Conservation (phyloP, 2,888 invertebrate genomes). For the Eueremaeus valkanovi region DNA sequence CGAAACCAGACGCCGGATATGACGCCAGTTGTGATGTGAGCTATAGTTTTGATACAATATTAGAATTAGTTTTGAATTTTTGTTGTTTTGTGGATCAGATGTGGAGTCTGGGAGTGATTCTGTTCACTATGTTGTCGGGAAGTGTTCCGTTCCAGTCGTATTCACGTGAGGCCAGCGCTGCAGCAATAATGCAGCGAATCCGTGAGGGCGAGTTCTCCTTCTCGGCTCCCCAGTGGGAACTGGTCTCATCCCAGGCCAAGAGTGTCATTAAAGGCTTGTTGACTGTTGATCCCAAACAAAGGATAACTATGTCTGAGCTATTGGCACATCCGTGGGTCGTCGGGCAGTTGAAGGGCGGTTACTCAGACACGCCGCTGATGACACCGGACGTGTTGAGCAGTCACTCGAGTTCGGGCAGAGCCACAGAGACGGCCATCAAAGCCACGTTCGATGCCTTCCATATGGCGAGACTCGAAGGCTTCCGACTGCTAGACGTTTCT, state of each 20-base stretch:
- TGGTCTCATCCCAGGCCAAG: conserved; percentile 70
- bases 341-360: conserved; percentile 51
- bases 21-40: conserved; percentile 78
- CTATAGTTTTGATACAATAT: too few relatives aligned
- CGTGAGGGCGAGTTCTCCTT: conserved; percentile 73
- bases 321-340: conserved; percentile 65
- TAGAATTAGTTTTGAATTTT: not conserved
- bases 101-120: conserved; percentile 91
- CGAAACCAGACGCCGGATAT: conserved; percentile 61
- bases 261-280: conserved; percentile 68
- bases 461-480: conserved; percentile 66
- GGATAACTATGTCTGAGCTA: conserved; percentile 67
- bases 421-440: conserved; percentile 59
- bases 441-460: conserved; percentile 66
- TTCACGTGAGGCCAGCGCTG: conserved; percentile 58
- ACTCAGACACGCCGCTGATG: conserved; percentile 59
- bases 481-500: conserved; percentile 66
- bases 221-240: conserved; percentile 66
- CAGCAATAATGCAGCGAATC: conserved; percentile 71
- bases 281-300: conserved; percentile 68
- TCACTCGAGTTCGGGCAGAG: conserved; percentile 52
- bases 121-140: conserved; percentile 82
- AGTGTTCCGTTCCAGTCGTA: conserved; percentile 49
- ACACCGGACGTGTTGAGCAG: conserved; percentile 60
- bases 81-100: conserved; percentile 51